A percentile compares a stretch with the other conserved stretches of the same genome.
These are phyloP conservation scores for Brachypodius melanocephalos DNA, from an alignment of 2,113 vertebrate genomes.

Conservation along the genomic window DNA sequence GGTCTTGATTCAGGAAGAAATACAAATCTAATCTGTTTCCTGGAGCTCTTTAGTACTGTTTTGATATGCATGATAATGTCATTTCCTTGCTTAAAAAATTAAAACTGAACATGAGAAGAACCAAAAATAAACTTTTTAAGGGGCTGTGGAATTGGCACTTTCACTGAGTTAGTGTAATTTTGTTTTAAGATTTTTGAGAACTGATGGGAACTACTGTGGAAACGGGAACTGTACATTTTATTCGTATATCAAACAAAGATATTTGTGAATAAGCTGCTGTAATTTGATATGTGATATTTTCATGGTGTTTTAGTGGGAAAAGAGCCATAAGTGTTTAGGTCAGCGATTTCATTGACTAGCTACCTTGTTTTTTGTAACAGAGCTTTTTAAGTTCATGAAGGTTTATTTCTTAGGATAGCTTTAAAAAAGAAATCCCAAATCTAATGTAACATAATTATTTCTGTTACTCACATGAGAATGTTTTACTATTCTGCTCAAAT, in stretches of 20 bases:
- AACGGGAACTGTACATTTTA: not conserved
- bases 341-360: not conserved
- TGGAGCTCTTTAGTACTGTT: not conserved
- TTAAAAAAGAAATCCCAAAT: not conserved
- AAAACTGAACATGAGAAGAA: not conserved
- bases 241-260: not conserved
- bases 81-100: not conserved
- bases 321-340: not conserved
- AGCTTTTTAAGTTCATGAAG: not conserved
- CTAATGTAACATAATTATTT: not conserved
- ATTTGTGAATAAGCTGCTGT: not conserved
- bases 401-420: not conserved
- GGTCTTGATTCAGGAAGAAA: conserved; percentile 9
- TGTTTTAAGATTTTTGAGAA: not conserved
- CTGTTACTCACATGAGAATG: not conserved
- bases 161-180: not conserved
- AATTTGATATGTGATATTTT: not conserved
- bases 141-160: not conserved
- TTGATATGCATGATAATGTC: not conserved
- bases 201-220: not conserved
- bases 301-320: not conserved
- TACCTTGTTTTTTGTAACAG: not conserved
- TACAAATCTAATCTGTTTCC: not conserved
- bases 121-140: not conserved
- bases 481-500: not conserved